A percentile compares a stretch with the other conserved stretches of the same genome.
Conservation (phyloP, 1,140 invertebrate species). For the Ostrea edulis region DNA sequence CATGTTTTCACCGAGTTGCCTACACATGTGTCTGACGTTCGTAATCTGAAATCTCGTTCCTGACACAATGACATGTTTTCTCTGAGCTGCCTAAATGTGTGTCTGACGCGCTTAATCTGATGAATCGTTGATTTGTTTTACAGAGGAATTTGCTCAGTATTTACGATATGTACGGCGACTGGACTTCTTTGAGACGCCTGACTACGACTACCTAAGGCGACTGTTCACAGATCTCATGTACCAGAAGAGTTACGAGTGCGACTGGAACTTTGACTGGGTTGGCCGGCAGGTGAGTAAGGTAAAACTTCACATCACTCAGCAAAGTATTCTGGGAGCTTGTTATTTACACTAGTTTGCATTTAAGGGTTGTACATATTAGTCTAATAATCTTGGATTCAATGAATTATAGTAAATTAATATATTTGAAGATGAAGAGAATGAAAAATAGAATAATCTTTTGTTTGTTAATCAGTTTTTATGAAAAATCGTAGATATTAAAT, state of each 20-base stretch:
- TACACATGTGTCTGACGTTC: too few species aligned
- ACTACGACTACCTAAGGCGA: conserved; percentile 98
- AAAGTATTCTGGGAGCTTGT: background rate
- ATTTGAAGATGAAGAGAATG: too few species aligned
- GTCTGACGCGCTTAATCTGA: background rate
- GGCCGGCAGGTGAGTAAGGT: conserved; percentile 87
- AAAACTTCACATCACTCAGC: background rate
- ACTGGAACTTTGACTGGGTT: conserved; percentile 99
- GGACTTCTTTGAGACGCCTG: conserved; percentile 99
- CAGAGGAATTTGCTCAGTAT: conserved; percentile 93
- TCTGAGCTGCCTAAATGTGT: background rate
- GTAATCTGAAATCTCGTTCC: too few species aligned
- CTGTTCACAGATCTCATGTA: conserved; percentile 97
- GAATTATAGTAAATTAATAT: too few species aligned
- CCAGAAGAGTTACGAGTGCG: conserved; percentile 93
- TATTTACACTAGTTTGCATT: background rate
- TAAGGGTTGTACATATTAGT: too few species aligned
- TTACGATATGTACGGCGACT: conserved; percentile 97
- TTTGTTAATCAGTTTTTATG: too few species aligned
- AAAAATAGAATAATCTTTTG: too few species aligned
- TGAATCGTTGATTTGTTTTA: background rate
- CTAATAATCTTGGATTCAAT: too few species aligned
- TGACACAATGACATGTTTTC: too few species aligned
- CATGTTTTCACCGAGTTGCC: too few species aligned
- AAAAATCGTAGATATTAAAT: too few species aligned